A percentile compares a stretch with the other conserved stretches of the same genome.
These are phyloP conservation scores for Lochmaea crataegi DNA, from an alignment of 2,888 invertebrate genomes.

Conservation along the genomic window DNA sequence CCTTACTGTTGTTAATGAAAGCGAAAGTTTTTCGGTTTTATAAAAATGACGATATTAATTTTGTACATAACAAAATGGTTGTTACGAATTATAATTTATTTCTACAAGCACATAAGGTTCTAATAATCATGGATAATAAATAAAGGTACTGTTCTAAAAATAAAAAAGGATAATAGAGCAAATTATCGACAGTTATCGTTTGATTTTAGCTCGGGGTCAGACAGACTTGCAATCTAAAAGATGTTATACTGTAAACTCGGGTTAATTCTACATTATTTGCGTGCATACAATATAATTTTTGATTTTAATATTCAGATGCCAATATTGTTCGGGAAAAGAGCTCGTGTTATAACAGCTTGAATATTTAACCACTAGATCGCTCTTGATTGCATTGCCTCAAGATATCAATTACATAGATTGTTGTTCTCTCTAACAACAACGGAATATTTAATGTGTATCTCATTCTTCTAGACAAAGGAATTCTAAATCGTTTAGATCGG, in stretches of 20 bases:
- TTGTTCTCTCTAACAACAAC: conserved; percentile 64
- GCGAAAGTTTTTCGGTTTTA: conserved; percentile 17
- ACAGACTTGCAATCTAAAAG: conserved; percentile 53
- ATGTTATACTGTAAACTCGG: conserved; percentile 50
- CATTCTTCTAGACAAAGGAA: conserved; percentile 58
- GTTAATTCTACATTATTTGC: conserved; percentile 57
- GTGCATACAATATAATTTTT: conserved; percentile 61
- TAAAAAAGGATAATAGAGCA: conserved; percentile 52
- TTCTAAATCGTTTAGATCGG: conserved; percentile 46
- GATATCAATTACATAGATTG: conserved; percentile 67
- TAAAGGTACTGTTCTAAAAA: conserved; percentile 45
- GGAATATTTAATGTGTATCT: conserved; percentile 63
- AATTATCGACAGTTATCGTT: conserved; percentile 58
- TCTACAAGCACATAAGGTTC: conserved; percentile 46
- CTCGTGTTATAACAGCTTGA: conserved; percentile 61
- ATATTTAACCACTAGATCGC: conserved; percentile 64
- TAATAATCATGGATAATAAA: conserved; percentile 48
- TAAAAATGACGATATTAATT: conserved; percentile 20
- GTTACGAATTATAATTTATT: conserved; percentile 44
- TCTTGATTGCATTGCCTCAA: conserved; percentile 64
- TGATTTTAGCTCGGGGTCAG: conserved; percentile 51
- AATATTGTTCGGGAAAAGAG: conserved; percentile 63
- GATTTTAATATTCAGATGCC: conserved; percentile 62
- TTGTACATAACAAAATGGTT: conserved; percentile 38
- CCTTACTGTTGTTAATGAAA: conserved; percentile 10